Evolutionary conservation across 2,797 vertebrate genomes (phyloP).

Genomic region (Phoebastria nigripes): DNA sequence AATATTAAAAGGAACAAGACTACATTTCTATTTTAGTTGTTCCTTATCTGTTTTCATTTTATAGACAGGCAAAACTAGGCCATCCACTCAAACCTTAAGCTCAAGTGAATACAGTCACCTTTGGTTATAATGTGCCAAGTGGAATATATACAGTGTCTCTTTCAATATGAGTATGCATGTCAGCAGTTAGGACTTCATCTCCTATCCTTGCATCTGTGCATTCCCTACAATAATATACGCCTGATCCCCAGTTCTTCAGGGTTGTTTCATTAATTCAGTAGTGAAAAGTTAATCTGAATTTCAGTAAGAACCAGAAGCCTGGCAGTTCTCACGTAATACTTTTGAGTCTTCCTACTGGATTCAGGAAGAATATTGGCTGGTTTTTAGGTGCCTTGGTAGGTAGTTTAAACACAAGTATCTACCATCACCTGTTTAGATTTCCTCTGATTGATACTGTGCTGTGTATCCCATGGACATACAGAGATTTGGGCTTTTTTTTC

Average conservation of each 20-base stretch:
- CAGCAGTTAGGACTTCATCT: not conserved
- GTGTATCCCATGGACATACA: not conserved
- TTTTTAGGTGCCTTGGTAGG: not conserved
- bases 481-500: not conserved
- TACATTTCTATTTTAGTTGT: not conserved
- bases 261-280: not conserved
- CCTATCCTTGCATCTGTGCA: not conserved
- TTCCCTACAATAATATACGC: not conserved
- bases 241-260: not conserved
- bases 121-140: not conserved
- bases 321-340: not conserved
- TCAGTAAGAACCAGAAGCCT: not conserved
- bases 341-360: not conserved
- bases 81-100: not conserved
- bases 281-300: not conserved
- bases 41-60: constrained; percentile 1
- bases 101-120: not conserved
- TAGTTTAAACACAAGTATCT: not conserved
- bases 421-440: not conserved
- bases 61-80: constrained; percentile 18
- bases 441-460: not conserved
- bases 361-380: not conserved
- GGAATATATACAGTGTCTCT: not conserved
- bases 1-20: not conserved
- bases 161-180: not conserved